Conservation (phyloP, 2,888 invertebrate genomes). For the Dyspetes luteomarginatus region DNA sequence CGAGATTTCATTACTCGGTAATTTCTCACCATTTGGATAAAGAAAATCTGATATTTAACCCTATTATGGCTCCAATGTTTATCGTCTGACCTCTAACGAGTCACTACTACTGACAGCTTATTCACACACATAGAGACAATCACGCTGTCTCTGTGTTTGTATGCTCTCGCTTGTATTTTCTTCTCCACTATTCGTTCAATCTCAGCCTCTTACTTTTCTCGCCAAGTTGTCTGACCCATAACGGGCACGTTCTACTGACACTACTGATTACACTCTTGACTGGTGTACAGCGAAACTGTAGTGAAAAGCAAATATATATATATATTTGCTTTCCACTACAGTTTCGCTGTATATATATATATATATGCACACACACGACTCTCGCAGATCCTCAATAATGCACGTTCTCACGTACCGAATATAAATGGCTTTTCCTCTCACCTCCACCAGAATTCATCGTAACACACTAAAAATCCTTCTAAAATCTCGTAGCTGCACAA, state of each 20-base stretch:
- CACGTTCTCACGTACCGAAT: constrained; percentile 4
- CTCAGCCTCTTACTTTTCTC: neutral
- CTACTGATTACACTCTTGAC: constrained; percentile 27
- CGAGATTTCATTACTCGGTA: neutral
- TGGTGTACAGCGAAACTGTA: neutral
- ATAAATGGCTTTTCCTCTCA: constrained; percentile 8
- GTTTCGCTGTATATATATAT: neutral
- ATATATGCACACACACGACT: neutral
- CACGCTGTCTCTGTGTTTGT: neutral
- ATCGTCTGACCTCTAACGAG: constrained; percentile 27
- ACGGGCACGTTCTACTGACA: constrained; percentile 41
- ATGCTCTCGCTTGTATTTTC: constrained; percentile 10
- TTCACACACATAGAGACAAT: neutral
- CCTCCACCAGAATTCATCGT: neutral
- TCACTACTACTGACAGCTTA: constrained; percentile 17
- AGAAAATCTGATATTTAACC: neutral
- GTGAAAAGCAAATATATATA: neutral
- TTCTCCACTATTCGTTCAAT: neutral
- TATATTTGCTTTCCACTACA: neutral
- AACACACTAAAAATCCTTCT: neutral
- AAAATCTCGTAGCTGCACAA: too few species aligned
- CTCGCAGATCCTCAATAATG: neutral
- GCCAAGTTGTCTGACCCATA: constrained; percentile 22
- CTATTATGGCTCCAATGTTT: constrained; percentile 19
- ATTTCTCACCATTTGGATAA: neutral